Percentiles rank a stretch among this genome's conserved stretches.
Conservation (phyloP, 2,888 invertebrate genomes). For the Incurvaria masculella region DNA sequence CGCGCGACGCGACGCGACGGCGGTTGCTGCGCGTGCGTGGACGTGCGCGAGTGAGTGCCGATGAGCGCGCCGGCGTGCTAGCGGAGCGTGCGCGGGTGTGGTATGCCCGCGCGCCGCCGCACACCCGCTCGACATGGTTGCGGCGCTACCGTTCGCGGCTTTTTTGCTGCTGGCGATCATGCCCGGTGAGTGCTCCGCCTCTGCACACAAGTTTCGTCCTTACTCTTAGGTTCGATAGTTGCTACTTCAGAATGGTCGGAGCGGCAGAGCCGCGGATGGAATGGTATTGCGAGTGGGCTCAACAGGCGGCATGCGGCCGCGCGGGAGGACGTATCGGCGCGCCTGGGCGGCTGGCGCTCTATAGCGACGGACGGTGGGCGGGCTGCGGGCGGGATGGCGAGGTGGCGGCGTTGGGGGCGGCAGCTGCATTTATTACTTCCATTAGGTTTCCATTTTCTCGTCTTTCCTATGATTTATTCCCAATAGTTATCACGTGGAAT, state of each 20-base stretch:
- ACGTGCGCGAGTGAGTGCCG: slow-evolving; percentile 20
- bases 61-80: slow-evolving; percentile 48
- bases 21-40: slow-evolving; percentile 34
- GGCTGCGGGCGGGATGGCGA: no score
- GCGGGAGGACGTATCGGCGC: neutral
- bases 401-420: slow-evolving; percentile 1
- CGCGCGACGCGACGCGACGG: slow-evolving; percentile 30
- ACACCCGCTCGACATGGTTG: slow-evolving; percentile 46
- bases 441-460: no score
- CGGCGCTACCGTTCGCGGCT: slow-evolving; percentile 28
- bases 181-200: slow-evolving; percentile 41
- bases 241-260: no score
- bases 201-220: no score
- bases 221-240: no score
- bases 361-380: no score
- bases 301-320: neutral
- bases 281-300: neutral
- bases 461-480: no score
- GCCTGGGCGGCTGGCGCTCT: slow-evolving; percentile 10
- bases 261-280: no score
- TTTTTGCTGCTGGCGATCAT: slow-evolving; percentile 32
- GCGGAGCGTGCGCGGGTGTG: slow-evolving; percentile 54
- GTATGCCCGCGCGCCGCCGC: slow-evolving; percentile 53
- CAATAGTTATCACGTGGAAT: no score
- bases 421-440: slow-evolving; percentile 10